Evolutionary conservation across 2,888 invertebrate species (phyloP).

Genomic region (Thereva unica): DNA sequence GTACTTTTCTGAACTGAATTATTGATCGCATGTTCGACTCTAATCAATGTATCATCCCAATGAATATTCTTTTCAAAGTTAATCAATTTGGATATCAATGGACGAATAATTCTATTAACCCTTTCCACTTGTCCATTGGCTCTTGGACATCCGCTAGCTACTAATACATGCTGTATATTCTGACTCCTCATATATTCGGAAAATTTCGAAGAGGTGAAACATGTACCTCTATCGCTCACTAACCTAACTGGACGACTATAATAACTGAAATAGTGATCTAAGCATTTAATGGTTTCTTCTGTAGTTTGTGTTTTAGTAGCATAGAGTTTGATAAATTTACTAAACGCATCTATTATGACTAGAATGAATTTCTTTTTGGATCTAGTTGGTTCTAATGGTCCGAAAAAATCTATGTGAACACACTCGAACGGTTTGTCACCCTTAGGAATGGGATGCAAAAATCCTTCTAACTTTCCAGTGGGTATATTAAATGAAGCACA

Average conservation of each 20-base stretch:
- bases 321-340: constrained; percentile 39
- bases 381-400: neutral
- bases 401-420: constrained; percentile 39
- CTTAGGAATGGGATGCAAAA: too few relatives aligned
- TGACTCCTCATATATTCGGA: neutral
- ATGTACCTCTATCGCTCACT: constrained; percentile 13
- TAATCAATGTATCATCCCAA: constrained; percentile 17
- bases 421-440: constrained; percentile 43
- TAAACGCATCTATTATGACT: constrained; percentile 37
- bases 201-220: constrained; percentile 14
- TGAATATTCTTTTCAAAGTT: neutral
- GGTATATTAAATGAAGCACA: constrained; percentile 23
- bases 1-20: constrained; percentile 32
- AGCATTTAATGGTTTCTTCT: constrained; percentile 15
- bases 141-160: neutral
- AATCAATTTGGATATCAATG: constrained; percentile 10
- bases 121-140: constrained; percentile 20
- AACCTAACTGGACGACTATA: constrained; percentile 7
- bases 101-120: constrained; percentile 6
- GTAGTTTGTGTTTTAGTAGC: constrained; percentile 39
- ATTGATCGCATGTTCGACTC: constrained; percentile 33
- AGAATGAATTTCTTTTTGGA: constrained; percentile 32
- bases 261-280: neutral
- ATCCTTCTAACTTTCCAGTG: constrained; percentile 7
- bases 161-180: neutral